Conservation (phyloP, 2,888 invertebrate genomes). For the Microchrysa polita region DNA sequence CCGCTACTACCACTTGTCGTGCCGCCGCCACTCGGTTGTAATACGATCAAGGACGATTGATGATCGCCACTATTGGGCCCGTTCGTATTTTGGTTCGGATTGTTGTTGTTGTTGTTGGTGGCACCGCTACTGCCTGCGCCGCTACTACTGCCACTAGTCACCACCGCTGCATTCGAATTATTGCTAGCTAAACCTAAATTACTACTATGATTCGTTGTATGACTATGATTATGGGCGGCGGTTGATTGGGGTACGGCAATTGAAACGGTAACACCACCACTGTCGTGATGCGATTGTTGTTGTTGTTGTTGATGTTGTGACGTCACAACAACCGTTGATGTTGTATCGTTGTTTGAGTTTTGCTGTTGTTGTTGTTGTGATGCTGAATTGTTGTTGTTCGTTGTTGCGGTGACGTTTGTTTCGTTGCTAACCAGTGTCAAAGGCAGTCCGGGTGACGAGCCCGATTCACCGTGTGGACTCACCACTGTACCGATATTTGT, state of each 20-base stretch:
- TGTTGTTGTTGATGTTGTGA: constrained; percentile 34
- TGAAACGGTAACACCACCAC: constrained; percentile 39
- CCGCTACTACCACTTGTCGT: constrained; percentile 21
- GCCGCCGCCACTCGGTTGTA: constrained; percentile 67
- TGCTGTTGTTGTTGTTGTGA: constrained; percentile 37
- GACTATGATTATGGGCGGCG: constrained; percentile 60
- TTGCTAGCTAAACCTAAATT: constrained; percentile 49
- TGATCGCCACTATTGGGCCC: constrained; percentile 53
- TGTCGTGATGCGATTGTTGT: too few species aligned
- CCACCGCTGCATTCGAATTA: constrained; percentile 43
- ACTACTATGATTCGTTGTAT: constrained; percentile 52
- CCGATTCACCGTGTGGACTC: constrained; percentile 52
- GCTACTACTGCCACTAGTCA: neutral
- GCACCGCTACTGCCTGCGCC: neutral
- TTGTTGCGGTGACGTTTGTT: constrained; percentile 22
- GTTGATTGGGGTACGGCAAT: constrained; percentile 45
- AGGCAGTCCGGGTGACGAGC: constrained; percentile 54
- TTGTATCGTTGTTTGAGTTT: constrained; percentile 21
- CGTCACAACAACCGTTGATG: constrained; percentile 12
- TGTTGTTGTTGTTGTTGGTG: constrained; percentile 53
- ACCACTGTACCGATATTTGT: constrained; percentile 53
- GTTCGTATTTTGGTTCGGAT: constrained; percentile 59
- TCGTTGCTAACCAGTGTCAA: constrained; percentile 51
- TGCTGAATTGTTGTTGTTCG: constrained; percentile 15
- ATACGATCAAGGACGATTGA: constrained; percentile 64